Percentiles rank a stretch among this genome's conserved stretches.
Evolutionary conservation across 2,113 vertebrate species (phyloP).

Genomic region (Spilogale gracilis): DNA sequence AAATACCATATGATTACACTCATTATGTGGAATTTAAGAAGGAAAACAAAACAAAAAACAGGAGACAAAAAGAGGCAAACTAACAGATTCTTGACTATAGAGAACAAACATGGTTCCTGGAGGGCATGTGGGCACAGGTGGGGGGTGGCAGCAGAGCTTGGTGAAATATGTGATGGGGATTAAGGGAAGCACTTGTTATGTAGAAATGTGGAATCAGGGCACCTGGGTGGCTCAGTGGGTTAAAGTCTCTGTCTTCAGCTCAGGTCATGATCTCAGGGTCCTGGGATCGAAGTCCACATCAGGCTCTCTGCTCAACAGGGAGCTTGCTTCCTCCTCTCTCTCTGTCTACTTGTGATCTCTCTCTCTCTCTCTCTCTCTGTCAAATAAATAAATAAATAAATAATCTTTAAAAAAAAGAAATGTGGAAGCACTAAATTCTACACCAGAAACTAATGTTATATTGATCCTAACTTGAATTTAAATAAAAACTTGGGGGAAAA

Average conservation of each 20-base stretch:
- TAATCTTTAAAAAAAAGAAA: neutral
- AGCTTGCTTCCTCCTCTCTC: too few species aligned
- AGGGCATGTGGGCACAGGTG: rapidly evolving
- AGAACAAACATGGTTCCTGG: neutral
- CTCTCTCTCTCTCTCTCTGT: too few species aligned
- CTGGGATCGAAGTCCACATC: too few species aligned
- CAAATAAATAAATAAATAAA: too few species aligned
- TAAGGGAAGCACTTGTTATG: neutral
- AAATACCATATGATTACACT: neutral
- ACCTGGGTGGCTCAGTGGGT: too few species aligned
- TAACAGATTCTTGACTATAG: neutral
- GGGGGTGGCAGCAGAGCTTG: neutral
- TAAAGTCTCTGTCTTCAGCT: too few species aligned
- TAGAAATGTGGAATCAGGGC: neutral
- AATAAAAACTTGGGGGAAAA: neutral
- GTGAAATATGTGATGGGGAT: neutral
- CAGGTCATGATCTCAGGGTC: too few species aligned
- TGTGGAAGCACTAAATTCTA: neutral
- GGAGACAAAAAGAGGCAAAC: neutral
- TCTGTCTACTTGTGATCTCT: too few species aligned
- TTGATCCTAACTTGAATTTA: neutral
- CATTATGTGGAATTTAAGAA: neutral
- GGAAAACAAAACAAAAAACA: neutral
- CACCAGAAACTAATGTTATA: neutral
- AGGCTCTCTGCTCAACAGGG: too few species aligned